Evolutionary conservation across 1,140 invertebrate genomes (phyloP), one percentile per base, ranked within the genome.

Genomic region (Magallana gigas): DNA sequence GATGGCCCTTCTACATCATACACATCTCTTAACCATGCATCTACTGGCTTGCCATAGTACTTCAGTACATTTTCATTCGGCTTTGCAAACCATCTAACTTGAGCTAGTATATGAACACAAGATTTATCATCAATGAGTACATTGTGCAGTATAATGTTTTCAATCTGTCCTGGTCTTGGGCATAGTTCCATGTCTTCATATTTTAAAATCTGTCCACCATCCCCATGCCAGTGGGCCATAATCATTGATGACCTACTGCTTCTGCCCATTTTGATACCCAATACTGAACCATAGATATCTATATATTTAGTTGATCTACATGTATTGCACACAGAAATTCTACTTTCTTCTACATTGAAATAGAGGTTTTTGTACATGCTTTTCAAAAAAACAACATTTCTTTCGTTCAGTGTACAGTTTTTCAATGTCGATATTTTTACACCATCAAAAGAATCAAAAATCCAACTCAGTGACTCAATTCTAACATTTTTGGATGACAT

Each of bases 41-140:
- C 58, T 16, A 86, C 80, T 83, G 85, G 85, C 57, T 86, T 86
- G 14, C 85, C 85, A 64, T 56, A 86, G 81, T 80, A 83, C n/a
- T 86, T 16, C 82, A 59, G 23, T n/a, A 86, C 18, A 62, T 14
- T 12, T 36, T 82, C 76, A 56, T 57, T 83, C 60, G 36, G 14
- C 60, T 76, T 16, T 12, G 36, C 36, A 36, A 36, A 36, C 36
- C 36, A 36, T 36, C 36, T 36, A 36, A 36, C 36, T 36, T 36
- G 36, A 36, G 36, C 36, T 36, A 36, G 4, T 36, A 36, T 36
- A 36, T 36, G 36, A 36, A 36, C 36, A 36, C 36, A 36, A 0
- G 36, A 36, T 36, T 36, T 36, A 76, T 60, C 57, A 57, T 85
- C 62, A 64, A 71, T 14, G 58, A 85, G 56, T 12, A 85, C 29